A percentile compares a stretch with the other conserved stretches of the same genome.
Evolutionary conservation across 2,888 invertebrate genomes (phyloP).

Genomic region (Orgyia antiqua): DNA sequence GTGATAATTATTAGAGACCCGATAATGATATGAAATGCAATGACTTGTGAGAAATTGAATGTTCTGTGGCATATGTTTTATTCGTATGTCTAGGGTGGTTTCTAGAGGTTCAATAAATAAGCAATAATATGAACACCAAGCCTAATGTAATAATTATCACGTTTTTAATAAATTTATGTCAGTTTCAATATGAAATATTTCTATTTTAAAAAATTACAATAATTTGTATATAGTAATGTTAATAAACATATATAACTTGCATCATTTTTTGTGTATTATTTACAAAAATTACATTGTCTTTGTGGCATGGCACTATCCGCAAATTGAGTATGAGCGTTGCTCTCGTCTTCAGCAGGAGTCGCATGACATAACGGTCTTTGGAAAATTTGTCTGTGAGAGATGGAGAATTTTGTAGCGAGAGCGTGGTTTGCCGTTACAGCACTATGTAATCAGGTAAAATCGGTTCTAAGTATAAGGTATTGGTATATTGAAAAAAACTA

Average conservation of each 20-base stretch:
- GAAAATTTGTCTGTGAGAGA: too few species aligned
- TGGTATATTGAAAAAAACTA: too few species aligned
- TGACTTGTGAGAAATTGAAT: slow-evolving; percentile 43
- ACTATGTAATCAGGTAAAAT: too few species aligned
- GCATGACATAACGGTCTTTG: too few species aligned
- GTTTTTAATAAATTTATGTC: slow-evolving; percentile 64
- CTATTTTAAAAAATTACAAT: slow-evolving; percentile 73
- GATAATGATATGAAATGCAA: slow-evolving; percentile 47
- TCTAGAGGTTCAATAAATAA: too few species aligned
- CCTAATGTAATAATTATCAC: slow-evolving; percentile 57
- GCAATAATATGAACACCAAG: slow-evolving; percentile 58
- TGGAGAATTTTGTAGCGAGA: too few species aligned
- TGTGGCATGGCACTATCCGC: too few species aligned
- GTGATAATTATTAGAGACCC: slow-evolving; percentile 67
- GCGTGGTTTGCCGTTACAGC: too few species aligned
- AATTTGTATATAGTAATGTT: slow-evolving; percentile 74
- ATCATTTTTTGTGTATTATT: slow-evolving; percentile 24
- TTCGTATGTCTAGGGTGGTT: slow-evolving; percentile 30
- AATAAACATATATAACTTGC: slow-evolving; percentile 73
- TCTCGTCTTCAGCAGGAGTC: too few species aligned
- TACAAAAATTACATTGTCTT: too few species aligned
- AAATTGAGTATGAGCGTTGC: too few species aligned
- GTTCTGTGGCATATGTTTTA: slow-evolving; percentile 50
- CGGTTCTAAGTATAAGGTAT: too few species aligned
- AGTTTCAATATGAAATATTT: slow-evolving; percentile 68